These are phyloP conservation scores for Perodicticus potto DNA, from an alignment of 2,797 vertebrate species.

Conservation along the genomic window DNA sequence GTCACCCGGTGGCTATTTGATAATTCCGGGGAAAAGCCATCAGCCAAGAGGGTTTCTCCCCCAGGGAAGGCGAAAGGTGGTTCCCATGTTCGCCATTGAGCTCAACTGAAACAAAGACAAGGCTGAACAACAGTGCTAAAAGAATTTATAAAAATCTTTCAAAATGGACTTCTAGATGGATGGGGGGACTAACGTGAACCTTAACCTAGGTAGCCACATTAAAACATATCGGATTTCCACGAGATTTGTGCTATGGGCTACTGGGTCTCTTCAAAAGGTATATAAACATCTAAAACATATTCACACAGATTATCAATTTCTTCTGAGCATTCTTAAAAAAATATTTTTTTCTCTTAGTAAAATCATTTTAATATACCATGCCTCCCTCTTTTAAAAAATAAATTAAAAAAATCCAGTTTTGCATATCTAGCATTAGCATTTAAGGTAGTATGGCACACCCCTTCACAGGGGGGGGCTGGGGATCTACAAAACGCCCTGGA, in stretches of 20 bases:
- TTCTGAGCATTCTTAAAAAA: conserved; percentile 95
- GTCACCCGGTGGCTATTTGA: conserved; percentile 61
- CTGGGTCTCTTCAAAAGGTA: conserved; percentile 91
- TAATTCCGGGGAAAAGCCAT: conserved; percentile 66
- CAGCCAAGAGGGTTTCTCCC: conserved; percentile 70
- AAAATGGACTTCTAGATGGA: conserved; percentile 88
- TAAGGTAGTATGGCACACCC: conserved; percentile 99
- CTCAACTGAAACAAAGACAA: conserved; percentile 89
- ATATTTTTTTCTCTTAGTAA: conserved; percentile 94
- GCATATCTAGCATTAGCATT: conserved; percentile 99
- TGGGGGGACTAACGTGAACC: conserved; percentile 88
- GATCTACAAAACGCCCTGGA: conserved; percentile 94
- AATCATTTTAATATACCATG: conserved; percentile 95
- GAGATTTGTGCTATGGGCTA: conserved; percentile 90
- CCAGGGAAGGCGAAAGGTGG: conserved; percentile 66
- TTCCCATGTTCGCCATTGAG: conserved; percentile 52
- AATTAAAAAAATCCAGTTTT: conserved; percentile 96
- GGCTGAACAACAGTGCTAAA: conserved; percentile 86
- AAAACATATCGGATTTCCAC: conserved; percentile 89
- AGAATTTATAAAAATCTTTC: conserved; percentile 84
- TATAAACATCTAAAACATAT: conserved; percentile 93
- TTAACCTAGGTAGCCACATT: conserved; percentile 91
- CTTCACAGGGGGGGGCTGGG: conserved; percentile 89
- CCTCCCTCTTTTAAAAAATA: conserved; percentile 95
- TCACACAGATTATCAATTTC: conserved; percentile 93